A percentile compares a stretch with the other conserved stretches of the same genome.
phyloP scores from a whole-genome alignment of 2,888 invertebrate genomes.

The Prionchulus punctatus region DNA sequence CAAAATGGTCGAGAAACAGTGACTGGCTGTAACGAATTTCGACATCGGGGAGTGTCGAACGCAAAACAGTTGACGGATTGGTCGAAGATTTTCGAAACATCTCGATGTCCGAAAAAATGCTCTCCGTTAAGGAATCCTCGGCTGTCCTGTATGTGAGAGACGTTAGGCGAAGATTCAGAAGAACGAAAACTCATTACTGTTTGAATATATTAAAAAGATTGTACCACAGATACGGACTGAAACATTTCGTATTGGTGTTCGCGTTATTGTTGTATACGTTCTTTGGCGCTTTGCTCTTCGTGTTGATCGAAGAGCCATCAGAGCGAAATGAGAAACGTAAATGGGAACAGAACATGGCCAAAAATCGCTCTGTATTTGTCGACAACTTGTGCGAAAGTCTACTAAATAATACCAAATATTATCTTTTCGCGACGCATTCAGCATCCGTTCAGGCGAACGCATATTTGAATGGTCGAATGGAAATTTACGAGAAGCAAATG shows the following conservation, averaged over 20 bases:
- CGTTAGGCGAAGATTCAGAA: too few species aligned
- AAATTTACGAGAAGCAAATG: constrained; percentile 20
- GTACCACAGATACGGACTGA: constrained; percentile 9
- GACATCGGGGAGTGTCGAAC: too few species aligned
- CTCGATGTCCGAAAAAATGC: too few species aligned
- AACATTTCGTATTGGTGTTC: constrained; percentile 3
- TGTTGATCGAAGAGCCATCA: constrained; percentile 6
- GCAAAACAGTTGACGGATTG: too few species aligned
- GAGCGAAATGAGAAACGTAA: neutral
- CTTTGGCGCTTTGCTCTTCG: constrained; percentile 4
- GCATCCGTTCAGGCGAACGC: neutral
- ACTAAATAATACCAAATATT: constrained; percentile 8
- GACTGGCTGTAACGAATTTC: too few species aligned
- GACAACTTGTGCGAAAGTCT: constrained; percentile 1
- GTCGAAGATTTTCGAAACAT: too few species aligned
- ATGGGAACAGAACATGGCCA: neutral
- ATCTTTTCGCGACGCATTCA: neutral
- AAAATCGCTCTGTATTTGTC: neutral
- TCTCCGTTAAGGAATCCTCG: too few species aligned
- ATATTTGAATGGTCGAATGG: constrained; percentile 5
- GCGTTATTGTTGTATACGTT: neutral
- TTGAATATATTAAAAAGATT: constrained; percentile 1
- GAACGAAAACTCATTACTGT: neutral
- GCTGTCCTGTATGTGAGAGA: too few species aligned
- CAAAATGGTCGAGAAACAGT: too few species aligned